Conservation (phyloP, 2,797 vertebrate genomes). For the Etheostoma nigrum region DNA sequence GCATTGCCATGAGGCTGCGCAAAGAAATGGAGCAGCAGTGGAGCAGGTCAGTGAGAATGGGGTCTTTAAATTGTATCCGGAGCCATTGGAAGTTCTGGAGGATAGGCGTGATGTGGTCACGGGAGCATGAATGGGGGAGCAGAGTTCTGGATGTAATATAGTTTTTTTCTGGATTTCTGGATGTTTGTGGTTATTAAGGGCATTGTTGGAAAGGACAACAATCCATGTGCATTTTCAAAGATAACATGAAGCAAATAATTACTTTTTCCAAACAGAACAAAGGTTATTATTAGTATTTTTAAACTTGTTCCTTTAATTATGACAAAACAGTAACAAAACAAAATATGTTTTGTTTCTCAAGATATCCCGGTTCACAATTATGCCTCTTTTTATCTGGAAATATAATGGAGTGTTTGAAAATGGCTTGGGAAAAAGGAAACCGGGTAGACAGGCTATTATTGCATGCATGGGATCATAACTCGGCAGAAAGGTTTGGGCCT, state of each 20-base stretch:
- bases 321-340: constrained; percentile 22
- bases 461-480: constrained; percentile 54
- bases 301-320: constrained; percentile 2
- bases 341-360: constrained; percentile 23
- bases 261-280: not conserved
- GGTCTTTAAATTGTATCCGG: too few species aligned
- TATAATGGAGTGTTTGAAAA: constrained; percentile 59
- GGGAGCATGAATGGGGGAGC: too few species aligned
- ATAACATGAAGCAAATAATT: not conserved
- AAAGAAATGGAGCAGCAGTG: too few species aligned
- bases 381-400: constrained; percentile 48
- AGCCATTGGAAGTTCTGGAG: too few species aligned
- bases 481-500: constrained; percentile 50
- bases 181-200: too few species aligned
- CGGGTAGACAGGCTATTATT: constrained; percentile 60
- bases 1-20: not conserved
- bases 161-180: too few species aligned
- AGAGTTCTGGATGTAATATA: too few species aligned
- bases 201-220: not conserved
- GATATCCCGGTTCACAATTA: constrained; percentile 21
- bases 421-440: constrained; percentile 65
- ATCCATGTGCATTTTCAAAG: not conserved
- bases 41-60: too few species aligned
- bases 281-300: not conserved
- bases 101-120: too few species aligned